These are phyloP conservation scores for Passer domesticus DNA, from an alignment of 2,113 vertebrate genomes.

Conservation along the genomic window DNA sequence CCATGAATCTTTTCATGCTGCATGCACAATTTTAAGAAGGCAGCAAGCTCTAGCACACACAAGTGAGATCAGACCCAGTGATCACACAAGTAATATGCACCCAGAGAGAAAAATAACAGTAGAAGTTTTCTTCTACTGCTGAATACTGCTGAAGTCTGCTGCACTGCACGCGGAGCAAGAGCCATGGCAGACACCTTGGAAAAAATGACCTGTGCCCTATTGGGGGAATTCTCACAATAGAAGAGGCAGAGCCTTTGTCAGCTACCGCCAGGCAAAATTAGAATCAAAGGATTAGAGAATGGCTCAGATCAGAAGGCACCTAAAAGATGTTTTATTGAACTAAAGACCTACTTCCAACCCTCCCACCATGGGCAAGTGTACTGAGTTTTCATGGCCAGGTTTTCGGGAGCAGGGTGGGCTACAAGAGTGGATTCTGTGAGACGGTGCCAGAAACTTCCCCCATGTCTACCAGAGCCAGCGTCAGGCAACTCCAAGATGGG, in stretches of 20 bases:
- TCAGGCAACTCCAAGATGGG: not conserved
- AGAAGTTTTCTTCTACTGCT: not conserved
- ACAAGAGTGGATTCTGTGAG: not conserved
- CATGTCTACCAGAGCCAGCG: not conserved
- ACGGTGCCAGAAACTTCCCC: not conserved
- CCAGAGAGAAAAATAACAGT: not conserved
- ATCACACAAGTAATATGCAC: not conserved
- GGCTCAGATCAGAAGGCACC: not conserved
- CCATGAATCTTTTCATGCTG: constrained; percentile 41
- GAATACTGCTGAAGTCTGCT: not conserved
- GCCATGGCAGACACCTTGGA: accelerated
- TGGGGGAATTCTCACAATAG: not conserved
- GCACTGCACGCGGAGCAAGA: accelerated
- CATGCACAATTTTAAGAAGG: constrained; percentile 24
- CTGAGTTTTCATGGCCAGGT: not conserved
- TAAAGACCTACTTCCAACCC: not conserved
- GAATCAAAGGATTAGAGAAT: not conserved
- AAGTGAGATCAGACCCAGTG: not conserved
- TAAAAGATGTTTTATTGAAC: not conserved
- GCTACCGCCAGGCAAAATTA: not conserved
- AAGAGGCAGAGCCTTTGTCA: not conserved
- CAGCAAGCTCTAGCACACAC: not conserved
- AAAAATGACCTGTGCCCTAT: not conserved
- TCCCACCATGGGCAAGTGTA: not conserved
- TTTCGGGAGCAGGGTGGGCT: not conserved